Percentiles rank a stretch among this genome's conserved stretches.
phyloP scores from a whole-genome alignment of 2,797 vertebrate genomes.

The Vespertilio murinus region DNA sequence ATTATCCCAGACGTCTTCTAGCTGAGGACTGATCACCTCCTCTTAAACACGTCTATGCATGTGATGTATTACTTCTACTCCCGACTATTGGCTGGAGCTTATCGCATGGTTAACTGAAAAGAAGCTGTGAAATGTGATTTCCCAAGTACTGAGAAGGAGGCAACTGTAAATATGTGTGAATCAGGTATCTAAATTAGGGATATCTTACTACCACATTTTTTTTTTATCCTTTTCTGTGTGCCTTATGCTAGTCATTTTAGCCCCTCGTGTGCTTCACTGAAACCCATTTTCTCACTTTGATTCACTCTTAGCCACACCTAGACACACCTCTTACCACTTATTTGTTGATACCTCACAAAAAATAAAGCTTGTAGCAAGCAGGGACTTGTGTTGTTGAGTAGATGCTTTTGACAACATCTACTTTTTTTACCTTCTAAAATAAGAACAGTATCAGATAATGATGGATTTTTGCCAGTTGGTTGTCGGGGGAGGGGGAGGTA shows the following conservation, averaged over 20 bases:
- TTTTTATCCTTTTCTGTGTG: conserved; percentile 14
- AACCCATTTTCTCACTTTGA: conserved; percentile 58
- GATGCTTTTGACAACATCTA: neutral
- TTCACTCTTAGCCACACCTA: conserved; percentile 61
- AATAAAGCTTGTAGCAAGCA: conserved; percentile 58
- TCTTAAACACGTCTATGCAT: conserved; percentile 9
- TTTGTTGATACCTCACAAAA: conserved; percentile 26
- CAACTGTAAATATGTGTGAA: conserved; percentile 33
- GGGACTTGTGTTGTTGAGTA: conserved; percentile 4
- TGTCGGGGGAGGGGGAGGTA: neutral
- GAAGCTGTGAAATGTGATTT: conserved; percentile 36
- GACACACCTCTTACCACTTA: conserved; percentile 40
- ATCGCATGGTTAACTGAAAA: neutral
- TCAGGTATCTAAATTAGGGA: neutral
- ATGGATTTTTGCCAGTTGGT: conserved; percentile 33
- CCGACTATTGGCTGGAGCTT: neutral
- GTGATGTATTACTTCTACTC: neutral
- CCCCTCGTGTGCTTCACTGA: conserved; percentile 20
- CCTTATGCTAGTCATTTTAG: conserved; percentile 39
- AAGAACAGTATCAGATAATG: conserved; percentile 30
- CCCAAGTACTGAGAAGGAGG: conserved; percentile 45
- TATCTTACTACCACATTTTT: neutral
- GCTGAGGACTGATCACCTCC: neutral
- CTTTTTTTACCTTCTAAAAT: conserved; percentile 54
- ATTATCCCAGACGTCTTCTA: neutral